Evolutionary conservation across 2,888 invertebrate genomes (phyloP).

Genomic region (Zygothrica quintamaculata): DNA sequence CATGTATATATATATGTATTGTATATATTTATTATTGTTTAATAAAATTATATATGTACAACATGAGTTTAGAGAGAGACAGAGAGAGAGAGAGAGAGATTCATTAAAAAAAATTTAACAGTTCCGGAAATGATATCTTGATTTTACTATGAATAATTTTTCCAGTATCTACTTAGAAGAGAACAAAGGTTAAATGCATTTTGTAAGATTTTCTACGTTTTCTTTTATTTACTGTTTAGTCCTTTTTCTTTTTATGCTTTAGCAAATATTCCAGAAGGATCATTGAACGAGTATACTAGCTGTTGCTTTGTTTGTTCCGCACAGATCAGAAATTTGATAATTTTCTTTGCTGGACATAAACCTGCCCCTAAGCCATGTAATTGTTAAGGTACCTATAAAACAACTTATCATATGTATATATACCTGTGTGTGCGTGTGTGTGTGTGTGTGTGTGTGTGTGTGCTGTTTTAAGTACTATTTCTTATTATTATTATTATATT

Average conservation of each 20-base stretch:
- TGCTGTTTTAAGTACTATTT: slow-evolving; percentile 7
- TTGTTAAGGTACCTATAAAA: neutral
- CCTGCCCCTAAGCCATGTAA: slow-evolving; percentile 13
- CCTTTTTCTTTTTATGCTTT: too few relatives aligned
- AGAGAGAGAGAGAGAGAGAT: too few relatives aligned
- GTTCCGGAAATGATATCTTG: slow-evolving; percentile 38
- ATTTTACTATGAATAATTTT: slow-evolving; percentile 6
- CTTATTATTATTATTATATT: slow-evolving; percentile 34
- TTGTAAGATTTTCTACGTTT: too few relatives aligned
- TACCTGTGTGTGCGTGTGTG: slow-evolving; percentile 4
- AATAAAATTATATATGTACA: too few relatives aligned
- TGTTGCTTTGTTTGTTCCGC: slow-evolving; percentile 46
- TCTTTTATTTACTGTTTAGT: too few relatives aligned
- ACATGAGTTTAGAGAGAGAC: too few relatives aligned
- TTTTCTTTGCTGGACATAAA: slow-evolving; percentile 49
- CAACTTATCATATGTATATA: slow-evolving; percentile 12
- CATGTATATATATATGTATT: too few relatives aligned
- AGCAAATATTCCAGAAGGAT: too few relatives aligned
- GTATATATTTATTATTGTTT: too few relatives aligned
- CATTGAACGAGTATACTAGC: slow-evolving; percentile 23
- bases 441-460: slow-evolving; percentile 18
- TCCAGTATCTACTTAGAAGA: too few relatives aligned
- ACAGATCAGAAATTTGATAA: slow-evolving; percentile 28
- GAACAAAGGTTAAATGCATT: too few relatives aligned
- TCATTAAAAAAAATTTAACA: too few relatives aligned